Base-by-base conservation (phyloP, 1,140 invertebrate species). In the Chlorops oryzae region DNA sequence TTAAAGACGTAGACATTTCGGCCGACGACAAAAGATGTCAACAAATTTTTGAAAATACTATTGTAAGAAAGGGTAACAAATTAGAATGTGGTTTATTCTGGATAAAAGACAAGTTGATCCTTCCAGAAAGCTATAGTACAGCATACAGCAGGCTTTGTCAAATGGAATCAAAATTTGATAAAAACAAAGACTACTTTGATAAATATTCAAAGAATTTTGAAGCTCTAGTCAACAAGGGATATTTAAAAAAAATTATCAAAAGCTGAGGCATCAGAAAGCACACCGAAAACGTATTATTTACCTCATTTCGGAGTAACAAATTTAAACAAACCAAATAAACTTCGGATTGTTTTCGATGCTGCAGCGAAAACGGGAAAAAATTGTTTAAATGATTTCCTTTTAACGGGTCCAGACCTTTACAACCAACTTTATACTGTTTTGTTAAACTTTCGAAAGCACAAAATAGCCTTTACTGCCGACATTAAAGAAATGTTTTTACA, bases 341-440 rank as follows among this genome's bases (percentile, higher is more conserved):
- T 52, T 2, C 20, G 47, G 28, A 53, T 44, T 40, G n/a, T n/a
- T n/a, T n/a, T n/a, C n/a, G n/a, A n/a, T n/a, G n/a, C n/a, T n/a
- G n/a, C n/a, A n/a, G n/a, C 50, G n/a, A 51, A 39, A 17, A 27
- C 15, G 18, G 18, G 47, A 39, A 38, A 43, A 39, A 46, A 43
- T 51, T 51, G 49, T n/a, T 40, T 52, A 10, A 55, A 48, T 15
- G 38, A 52, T 25, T 55, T 55, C 41, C n/a, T n/a, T n/a, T n/a
- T n/a, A n/a, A n/a, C n/a, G n/a, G n/a, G n/a, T n/a, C n/a, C n/a
- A n/a, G n/a, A 51, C 34, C 17, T 50, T 7, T 51, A 54, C 22
- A 54, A 23, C 9, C 42, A 50, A 46, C 15, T 45, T 3, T 22
- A 21, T 12, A 5, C 43, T 5, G 50, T 51, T 2, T 27, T 51